Conservation (phyloP, 2,888 invertebrate species). For the Spilarctia lutea region DNA sequence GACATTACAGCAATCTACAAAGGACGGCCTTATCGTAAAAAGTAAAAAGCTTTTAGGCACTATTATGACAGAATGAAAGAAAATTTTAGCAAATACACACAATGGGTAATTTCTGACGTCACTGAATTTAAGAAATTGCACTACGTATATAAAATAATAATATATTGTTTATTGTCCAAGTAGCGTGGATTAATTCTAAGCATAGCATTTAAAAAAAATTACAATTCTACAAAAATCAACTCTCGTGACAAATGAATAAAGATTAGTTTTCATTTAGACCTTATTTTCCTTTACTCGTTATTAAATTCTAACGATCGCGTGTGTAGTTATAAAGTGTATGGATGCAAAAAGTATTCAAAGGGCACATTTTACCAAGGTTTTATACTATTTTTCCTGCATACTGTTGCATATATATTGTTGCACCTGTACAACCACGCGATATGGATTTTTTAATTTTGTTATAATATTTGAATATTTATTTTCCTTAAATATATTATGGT, state of each 20-base stretch:
- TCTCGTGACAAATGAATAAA: background rate
- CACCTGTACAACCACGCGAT: no score
- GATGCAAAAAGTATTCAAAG: background rate
- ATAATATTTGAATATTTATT: no score
- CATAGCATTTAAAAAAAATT: background rate
- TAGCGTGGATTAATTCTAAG: background rate
- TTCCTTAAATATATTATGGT: background rate
- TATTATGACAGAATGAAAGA: background rate
- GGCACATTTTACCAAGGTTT: background rate
- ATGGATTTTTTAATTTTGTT: no score
- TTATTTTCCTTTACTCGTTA: background rate
- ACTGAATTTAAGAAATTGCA: background rate
- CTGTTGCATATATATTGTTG: no score
- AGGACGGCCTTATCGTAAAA: constrained; percentile 1
- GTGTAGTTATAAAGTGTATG: background rate
- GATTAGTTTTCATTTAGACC: background rate
- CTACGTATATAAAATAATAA: background rate
- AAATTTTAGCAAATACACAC: background rate
- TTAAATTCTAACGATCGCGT: background rate
- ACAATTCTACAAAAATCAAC: background rate
- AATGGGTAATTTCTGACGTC: background rate
- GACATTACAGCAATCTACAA: background rate
- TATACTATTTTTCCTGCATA: no score
- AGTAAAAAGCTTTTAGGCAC: background rate
- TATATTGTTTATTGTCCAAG: background rate